Conservation (phyloP, 2,797 vertebrate species). For the Leptoclinus maculatus region DNA sequence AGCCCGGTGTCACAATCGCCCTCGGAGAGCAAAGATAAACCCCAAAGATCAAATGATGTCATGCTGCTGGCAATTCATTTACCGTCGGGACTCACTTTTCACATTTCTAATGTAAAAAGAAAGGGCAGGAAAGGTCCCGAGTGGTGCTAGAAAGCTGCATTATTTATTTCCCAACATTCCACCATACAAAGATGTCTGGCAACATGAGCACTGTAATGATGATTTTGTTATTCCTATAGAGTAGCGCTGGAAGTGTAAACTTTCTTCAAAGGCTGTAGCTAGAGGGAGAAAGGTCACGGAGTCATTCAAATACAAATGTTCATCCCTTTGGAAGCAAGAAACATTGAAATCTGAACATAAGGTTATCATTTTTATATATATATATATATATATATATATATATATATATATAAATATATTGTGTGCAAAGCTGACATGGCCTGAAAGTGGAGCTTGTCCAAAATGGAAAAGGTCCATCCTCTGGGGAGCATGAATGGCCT, state of each 20-base stretch:
- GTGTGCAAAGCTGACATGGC: background rate
- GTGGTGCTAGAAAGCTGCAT: background rate
- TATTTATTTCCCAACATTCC: background rate
- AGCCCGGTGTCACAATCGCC: slow-evolving; percentile 42
- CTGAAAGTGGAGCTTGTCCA: background rate
- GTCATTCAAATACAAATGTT: background rate
- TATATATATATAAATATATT: background rate
- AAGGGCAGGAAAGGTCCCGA: background rate
- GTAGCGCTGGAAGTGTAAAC: background rate
- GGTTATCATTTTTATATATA: background rate
- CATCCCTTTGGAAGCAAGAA: background rate
- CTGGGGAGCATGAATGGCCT: background rate
- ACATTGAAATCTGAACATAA: background rate
- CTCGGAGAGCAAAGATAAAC: slow-evolving; percentile 39
- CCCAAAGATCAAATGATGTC: slow-evolving; percentile 35
- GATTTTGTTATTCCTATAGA: background rate
- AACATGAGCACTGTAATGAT: background rate
- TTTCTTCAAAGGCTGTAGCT: background rate
- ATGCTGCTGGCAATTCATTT: slow-evolving; percentile 19
- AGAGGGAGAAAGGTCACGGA: background rate
- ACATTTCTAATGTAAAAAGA: slow-evolving; percentile 2
- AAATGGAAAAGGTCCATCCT: background rate
- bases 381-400: too few species aligned
- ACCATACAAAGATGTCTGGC: too few species aligned
- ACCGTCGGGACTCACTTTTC: slow-evolving; percentile 2